These are phyloP conservation scores for Thera britannica DNA, from an alignment of 2,888 invertebrate genomes.

Conservation along the genomic window DNA sequence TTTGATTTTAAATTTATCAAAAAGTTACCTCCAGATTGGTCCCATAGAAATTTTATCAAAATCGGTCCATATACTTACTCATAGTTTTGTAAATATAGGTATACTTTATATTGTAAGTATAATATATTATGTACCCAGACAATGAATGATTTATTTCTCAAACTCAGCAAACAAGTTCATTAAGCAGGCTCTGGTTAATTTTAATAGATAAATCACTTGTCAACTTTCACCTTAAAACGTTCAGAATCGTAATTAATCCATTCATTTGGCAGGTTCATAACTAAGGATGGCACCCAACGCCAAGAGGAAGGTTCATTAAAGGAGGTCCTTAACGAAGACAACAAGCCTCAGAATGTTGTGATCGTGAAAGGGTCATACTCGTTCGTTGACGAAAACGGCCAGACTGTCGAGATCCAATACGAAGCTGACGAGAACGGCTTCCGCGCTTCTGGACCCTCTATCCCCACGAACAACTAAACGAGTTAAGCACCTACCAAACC, in stretches of 20 bases:
- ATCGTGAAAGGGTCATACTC: slow-evolving; percentile 85
- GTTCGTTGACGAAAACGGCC: slow-evolving; percentile 84
- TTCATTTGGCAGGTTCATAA: slow-evolving; percentile 6
- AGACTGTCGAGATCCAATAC: slow-evolving; percentile 80
- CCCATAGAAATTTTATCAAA: too few species aligned
- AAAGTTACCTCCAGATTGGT: too few species aligned
- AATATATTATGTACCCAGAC: too few species aligned
- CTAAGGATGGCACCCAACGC: slow-evolving; percentile 9
- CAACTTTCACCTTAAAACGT: too few species aligned
- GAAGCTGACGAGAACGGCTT: slow-evolving; percentile 87
- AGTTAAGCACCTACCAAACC: slow-evolving; percentile 16
- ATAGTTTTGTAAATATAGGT: too few species aligned
- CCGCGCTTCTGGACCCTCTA: slow-evolving; percentile 85
- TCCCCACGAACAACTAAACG: slow-evolving; percentile 73
- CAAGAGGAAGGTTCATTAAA: slow-evolving; percentile 1
- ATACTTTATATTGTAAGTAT: too few species aligned
- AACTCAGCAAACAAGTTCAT: too few species aligned
- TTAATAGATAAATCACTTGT: too few species aligned
- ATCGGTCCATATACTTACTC: too few species aligned
- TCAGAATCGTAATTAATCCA: background rate
- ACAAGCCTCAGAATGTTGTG: slow-evolving; percentile 83
- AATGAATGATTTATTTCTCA: too few species aligned
- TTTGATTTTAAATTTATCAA: too few species aligned
- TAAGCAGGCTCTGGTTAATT: too few species aligned
- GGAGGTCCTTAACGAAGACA: slow-evolving; percentile 77